A percentile compares a stretch with the other conserved stretches of the same genome.
Conservation (phyloP, 2,888 invertebrate species). For the Pachymerium ferrugineum region DNA sequence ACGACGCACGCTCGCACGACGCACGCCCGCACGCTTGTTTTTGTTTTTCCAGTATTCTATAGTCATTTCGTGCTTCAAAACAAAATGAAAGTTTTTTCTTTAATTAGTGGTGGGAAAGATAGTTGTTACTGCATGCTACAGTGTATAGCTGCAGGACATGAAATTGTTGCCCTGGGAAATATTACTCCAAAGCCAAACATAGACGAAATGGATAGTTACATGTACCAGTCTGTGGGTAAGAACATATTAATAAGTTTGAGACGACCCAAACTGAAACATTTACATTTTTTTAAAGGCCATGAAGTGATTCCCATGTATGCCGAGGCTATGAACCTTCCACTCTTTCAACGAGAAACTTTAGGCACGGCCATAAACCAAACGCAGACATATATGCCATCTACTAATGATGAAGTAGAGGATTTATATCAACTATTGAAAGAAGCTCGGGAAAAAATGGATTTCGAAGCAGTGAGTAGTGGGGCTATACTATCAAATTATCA, state of each 20-base stretch:
- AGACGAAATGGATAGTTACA: slow-evolving; percentile 92
- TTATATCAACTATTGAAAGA: slow-evolving; percentile 72
- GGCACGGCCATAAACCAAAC: slow-evolving; percentile 77
- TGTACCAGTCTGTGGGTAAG: slow-evolving; percentile 93
- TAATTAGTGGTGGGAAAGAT: slow-evolving; percentile 91
- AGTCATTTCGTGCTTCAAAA: too few relatives aligned
- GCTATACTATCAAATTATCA: slow-evolving; percentile 99
- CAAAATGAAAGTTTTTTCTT: slow-evolving; percentile 18
- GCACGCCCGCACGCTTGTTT: too few relatives aligned
- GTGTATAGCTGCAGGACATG: slow-evolving; percentile 90
- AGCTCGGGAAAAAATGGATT: slow-evolving; percentile 64
- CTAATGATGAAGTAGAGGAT: slow-evolving; percentile 96
- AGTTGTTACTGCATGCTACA: slow-evolving; percentile 99
- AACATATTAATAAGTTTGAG: too few relatives aligned
- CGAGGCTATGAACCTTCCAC: slow-evolving; percentile 86
- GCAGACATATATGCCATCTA: slow-evolving; percentile 70
- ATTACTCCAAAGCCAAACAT: slow-evolving; percentile 65
- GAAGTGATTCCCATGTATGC: slow-evolving; percentile 87
- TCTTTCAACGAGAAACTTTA: slow-evolving; percentile 76
- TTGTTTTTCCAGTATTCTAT: too few relatives aligned
- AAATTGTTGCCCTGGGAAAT: slow-evolving; percentile 93
- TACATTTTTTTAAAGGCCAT: slow-evolving; percentile 59
- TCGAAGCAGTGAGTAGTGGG: slow-evolving; percentile 93
- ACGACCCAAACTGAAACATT: too few relatives aligned
- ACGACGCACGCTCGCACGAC: too few relatives aligned